These are phyloP conservation scores for Rallus limicola DNA, from an alignment of 2,113 vertebrate species.

Conservation along the genomic window DNA sequence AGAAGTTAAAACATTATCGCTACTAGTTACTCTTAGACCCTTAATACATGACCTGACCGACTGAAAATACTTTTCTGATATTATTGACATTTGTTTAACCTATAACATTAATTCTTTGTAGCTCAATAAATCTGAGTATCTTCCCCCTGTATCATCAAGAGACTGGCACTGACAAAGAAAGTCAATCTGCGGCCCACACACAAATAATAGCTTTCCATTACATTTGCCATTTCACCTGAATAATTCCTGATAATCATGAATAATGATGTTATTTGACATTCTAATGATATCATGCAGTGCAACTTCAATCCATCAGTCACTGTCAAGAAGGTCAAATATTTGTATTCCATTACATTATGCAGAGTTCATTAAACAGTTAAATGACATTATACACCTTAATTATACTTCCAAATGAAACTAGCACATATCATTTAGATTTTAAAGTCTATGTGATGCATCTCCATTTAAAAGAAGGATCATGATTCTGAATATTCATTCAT, in stretches of 20 bases:
- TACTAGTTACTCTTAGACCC: background rate
- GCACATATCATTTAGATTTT: constrained; percentile 61
- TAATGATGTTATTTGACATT: constrained; percentile 87
- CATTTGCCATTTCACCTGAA: constrained; percentile 81
- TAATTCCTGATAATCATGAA: constrained; percentile 87
- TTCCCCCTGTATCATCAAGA: constrained; percentile 59
- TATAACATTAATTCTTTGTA: constrained; percentile 63
- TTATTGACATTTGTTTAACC: constrained; percentile 75
- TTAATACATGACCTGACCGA: constrained; percentile 33
- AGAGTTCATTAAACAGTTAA: constrained; percentile 82
- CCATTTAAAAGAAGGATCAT: constrained; percentile 46
- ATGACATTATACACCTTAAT: constrained; percentile 74
- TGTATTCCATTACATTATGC: constrained; percentile 69
- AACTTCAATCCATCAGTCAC: constrained; percentile 83
- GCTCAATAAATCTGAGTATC: constrained; percentile 70
- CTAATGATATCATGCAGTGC: constrained; percentile 80
- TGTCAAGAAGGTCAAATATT: constrained; percentile 85
- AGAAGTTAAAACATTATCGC: constrained; percentile 3
- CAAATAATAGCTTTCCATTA: constrained; percentile 81
- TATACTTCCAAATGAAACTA: constrained; percentile 72
- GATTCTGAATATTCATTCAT: background rate
- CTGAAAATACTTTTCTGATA: constrained; percentile 63
- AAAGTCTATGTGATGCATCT: constrained; percentile 36
- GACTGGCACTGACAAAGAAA: constrained; percentile 71
- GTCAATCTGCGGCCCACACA: constrained; percentile 66